Evolutionary conservation across 2,113 vertebrate species (phyloP).

Genomic region (Sylvietta virens): DNA sequence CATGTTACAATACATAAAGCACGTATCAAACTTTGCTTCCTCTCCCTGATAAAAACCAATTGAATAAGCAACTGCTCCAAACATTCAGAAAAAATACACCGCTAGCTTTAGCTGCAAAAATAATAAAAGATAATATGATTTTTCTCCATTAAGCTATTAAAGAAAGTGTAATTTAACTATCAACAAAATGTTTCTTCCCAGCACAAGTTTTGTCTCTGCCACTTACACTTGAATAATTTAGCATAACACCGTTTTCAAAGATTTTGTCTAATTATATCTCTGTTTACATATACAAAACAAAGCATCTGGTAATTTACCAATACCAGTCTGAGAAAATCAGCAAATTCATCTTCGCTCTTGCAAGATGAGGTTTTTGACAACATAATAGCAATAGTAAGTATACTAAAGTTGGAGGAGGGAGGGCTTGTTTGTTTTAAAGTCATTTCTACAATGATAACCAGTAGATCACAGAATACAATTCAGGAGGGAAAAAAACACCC

Average conservation of each 20-base stretch:
- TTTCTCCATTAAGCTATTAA: background rate
- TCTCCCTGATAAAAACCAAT: background rate
- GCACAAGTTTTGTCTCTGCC: background rate
- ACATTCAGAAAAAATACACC: background rate
- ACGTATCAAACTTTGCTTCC: background rate
- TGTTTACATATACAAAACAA: background rate
- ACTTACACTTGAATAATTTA: background rate
- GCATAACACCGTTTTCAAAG: background rate
- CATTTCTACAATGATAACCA: background rate
- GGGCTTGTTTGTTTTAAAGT: background rate
- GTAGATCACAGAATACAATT: background rate
- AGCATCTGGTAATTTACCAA: background rate
- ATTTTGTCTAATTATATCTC: background rate
- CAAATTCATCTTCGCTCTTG: background rate
- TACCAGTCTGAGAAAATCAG: background rate
- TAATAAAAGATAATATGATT: background rate
- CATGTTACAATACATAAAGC: background rate
- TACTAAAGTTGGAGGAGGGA: background rate
- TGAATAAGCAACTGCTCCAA: background rate
- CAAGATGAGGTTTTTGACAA: background rate
- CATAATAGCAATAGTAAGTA: background rate
- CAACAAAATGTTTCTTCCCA: background rate
- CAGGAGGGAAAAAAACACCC: rapidly evolving
- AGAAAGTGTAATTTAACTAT: background rate
- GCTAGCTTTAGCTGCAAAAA: background rate